Conservation (phyloP, 2,797 vertebrate genomes). For the Morus bassanus region DNA sequence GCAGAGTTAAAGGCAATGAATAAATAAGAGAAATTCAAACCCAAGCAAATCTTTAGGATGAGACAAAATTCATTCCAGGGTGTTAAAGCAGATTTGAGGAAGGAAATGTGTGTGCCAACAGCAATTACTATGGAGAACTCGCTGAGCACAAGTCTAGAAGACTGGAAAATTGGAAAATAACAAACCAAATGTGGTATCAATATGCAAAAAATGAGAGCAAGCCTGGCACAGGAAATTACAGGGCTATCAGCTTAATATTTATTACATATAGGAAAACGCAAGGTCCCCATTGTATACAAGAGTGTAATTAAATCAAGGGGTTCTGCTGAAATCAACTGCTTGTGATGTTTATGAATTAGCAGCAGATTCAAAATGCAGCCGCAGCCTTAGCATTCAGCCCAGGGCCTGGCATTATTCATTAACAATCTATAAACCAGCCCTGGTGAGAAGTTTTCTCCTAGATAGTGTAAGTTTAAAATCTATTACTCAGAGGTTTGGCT, state of each 20-base stretch:
- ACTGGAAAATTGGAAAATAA: constrained; percentile 72
- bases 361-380: not conserved
- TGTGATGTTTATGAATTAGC: constrained; percentile 50
- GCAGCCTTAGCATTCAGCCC: not conserved
- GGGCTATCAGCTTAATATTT: constrained; percentile 70
- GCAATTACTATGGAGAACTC: constrained; percentile 68
- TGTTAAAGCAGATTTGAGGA: constrained; percentile 53
- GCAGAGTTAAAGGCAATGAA: not conserved
- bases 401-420: not conserved
- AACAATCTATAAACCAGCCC: not conserved
- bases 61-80: constrained; percentile 52
- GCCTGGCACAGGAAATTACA: constrained; percentile 66
- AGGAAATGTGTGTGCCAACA: constrained; percentile 48
- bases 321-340: constrained; percentile 60
- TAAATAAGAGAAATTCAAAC: constrained; percentile 51
- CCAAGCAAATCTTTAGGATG: constrained; percentile 49
- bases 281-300: constrained; percentile 53
- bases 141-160: constrained; percentile 63
- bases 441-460: not conserved
- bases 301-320: constrained; percentile 73
- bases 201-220: constrained; percentile 67
- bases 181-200: constrained; percentile 67
- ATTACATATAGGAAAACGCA: constrained; percentile 41
- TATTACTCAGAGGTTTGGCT: not conserved
- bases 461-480: not conserved